Conservation (phyloP, 2,888 invertebrate species). For the Zaprionus bogoriensis region DNA sequence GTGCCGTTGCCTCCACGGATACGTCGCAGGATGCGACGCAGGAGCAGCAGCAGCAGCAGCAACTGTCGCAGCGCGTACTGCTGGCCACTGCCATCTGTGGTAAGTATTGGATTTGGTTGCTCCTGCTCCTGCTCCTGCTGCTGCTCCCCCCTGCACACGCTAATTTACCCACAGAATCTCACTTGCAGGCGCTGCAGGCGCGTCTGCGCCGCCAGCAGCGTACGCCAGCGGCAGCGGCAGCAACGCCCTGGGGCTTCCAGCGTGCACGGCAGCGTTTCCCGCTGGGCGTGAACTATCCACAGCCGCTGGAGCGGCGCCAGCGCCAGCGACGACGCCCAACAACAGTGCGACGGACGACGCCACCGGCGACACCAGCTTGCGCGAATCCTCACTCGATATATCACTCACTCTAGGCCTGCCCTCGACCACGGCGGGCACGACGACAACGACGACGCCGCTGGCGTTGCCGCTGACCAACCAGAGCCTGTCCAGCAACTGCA, state of each 20-base stretch:
- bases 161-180: constrained; percentile 81
- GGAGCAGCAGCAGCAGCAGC: constrained; percentile 52
- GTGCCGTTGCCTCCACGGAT: constrained; percentile 61
- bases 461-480: constrained; percentile 32
- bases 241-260: constrained; percentile 77
- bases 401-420: constrained; percentile 82
- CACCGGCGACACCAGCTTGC: constrained; percentile 80
- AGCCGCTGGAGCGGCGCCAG: constrained; percentile 62
- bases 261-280: constrained; percentile 79
- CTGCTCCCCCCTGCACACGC: constrained; percentile 40
- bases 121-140: not conserved
- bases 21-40: constrained; percentile 46
- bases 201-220: constrained; percentile 69
- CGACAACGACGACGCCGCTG: constrained; percentile 4
- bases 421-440: constrained; percentile 25
- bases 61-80: constrained; percentile 71
- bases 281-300: constrained; percentile 79
- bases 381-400: constrained; percentile 82
- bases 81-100: constrained; percentile 80
- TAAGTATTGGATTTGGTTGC: constrained; percentile 51
- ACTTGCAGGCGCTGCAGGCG: constrained; percentile 82
- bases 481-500: constrained; percentile 63
- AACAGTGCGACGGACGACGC: constrained; percentile 78
- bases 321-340: constrained; percentile 73
- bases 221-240: constrained; percentile 22